Conservation (phyloP, 2,113 vertebrate species). For the Hippocampus barbouri region DNA sequence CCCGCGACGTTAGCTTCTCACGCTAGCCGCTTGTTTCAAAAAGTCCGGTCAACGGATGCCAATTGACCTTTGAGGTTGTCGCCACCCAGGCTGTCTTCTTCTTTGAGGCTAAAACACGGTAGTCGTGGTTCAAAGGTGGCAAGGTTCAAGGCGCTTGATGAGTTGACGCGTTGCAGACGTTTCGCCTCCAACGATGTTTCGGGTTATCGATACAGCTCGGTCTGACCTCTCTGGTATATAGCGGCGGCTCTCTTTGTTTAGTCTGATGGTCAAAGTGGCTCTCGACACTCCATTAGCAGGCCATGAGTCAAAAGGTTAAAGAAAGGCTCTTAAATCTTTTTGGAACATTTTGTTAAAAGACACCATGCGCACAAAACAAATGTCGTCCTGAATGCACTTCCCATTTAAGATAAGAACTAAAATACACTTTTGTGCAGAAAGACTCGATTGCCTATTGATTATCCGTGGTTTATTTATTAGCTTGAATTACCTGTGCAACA, state of each 20-base stretch:
- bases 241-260: slow-evolving; percentile 29
- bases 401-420: too few relatives aligned
- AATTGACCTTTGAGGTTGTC: neutral
- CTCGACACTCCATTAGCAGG: slow-evolving; percentile 28
- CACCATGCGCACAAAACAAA: neutral
- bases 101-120: neutral
- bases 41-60: neutral
- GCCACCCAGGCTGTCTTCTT: neutral
- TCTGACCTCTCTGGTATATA: slow-evolving; percentile 1
- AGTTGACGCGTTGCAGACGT: neutral
- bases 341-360: neutral
- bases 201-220: neutral
- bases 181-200: neutral
- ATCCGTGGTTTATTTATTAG: too few relatives aligned
- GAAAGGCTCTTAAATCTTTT: slow-evolving; percentile 1
- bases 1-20: neutral
- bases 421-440: too few relatives aligned
- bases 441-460: too few relatives aligned
- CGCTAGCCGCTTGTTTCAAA: neutral
- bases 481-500: too few relatives aligned
- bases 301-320: slow-evolving; percentile 31
- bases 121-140: neutral
- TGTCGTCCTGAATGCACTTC: too few relatives aligned
- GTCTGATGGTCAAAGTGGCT: slow-evolving; percentile 32
- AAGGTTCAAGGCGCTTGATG: neutral